Base-by-base conservation (phyloP, 2,888 invertebrate genomes). In the Stramonita haemastoma region DNA sequence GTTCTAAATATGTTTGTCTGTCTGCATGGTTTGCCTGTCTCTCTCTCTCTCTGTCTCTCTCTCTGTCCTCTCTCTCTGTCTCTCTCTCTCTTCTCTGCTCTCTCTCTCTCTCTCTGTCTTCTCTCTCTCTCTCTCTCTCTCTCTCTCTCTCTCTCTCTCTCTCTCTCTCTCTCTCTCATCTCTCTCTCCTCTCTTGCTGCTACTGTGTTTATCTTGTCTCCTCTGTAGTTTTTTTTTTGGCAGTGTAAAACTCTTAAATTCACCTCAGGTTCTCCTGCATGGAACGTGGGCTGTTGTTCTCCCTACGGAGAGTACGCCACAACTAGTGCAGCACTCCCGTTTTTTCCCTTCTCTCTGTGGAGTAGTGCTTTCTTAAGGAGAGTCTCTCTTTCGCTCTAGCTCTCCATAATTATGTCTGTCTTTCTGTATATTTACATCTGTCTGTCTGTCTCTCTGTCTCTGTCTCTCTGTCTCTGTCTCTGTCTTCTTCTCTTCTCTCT, bases 111-210 rank as follows among this genome's bases (percentile, higher is more conserved):
- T 83, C n/a, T 87, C 34, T 70, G 11, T 66, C 56, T 70, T 56
- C 81, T 70, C 26, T 84, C 84, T 85, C 84, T 70, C 36, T 70
- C 26, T 87, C 29, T 70, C 32, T 85, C 85, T 84, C n/a, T 34
- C 22, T 77, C 36, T 19, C 36, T 46, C 22, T 22, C 17, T 19
- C 22, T 46, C 81, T 26, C 19, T 81, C 81, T 81, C 36, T 66
- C 66, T 13, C 66, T 13, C 66, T 66, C 66, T 66, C 66, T 66
- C 66, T 66, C 13, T 13, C 66, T 13, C 26, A 22, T 26, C 26
- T 26, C 26, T 66, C 66, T 86, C 32, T 87, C 79, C 29, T 36
- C 70, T 87, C 26, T 36, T 32, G 32, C 57, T 56, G 32, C 34
- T 66, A 22, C 57, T 66, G 34, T 66, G n/a, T 86, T 26, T 66